Base-by-base conservation (phyloP, 2,888 invertebrate species). In the Tryphoninae sp. region DNA sequence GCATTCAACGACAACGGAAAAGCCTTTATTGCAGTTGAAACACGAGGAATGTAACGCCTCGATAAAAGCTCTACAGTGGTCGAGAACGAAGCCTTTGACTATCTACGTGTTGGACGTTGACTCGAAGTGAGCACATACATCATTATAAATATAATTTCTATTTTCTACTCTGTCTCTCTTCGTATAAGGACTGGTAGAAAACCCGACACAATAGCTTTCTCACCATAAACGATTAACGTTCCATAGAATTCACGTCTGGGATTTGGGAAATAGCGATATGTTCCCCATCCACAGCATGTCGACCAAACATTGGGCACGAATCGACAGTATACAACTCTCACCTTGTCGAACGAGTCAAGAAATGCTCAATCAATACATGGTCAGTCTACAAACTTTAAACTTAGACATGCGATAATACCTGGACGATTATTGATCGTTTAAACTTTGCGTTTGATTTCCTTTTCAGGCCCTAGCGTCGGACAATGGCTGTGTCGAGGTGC, bases 1-100 rank as follows among this genome's bases (percentile, higher is more conserved):
- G 40, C 93, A 93, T 86, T 92, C 92, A 0, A 89, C 91, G 72
- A 89, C 91, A 33, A 88, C 90, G 55, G 92, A 92, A 72, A 92
- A 89, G 80, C 93, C 94, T 8, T 87, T 94, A 67, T 90, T 92
- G 65, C 89, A 89, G 72, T 82, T 92, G 42, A 90, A 92, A 76
- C 89, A 90, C 77, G 88, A 86, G 62, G 87, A 89, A 45, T 86
- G 83, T 83, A 88, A 82, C 8, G 87, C 87, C 4, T 88, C 88
- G 11, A 90, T 94, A 45, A 92, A 91, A 83, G 86, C 89, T 2
- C 86, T 94, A 7, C 93, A 93, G 85, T 94, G 94, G 94, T 94
- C 94, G 0, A 91, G 89, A 69, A 92, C 92, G 13, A 93, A 92
- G 86, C 93, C 94, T 0, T 93, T 93, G 78, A 91, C 93, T 22